These are phyloP conservation scores for Xenus cinereus DNA, from an alignment of 2,113 vertebrate species.

Conservation along the genomic window DNA sequence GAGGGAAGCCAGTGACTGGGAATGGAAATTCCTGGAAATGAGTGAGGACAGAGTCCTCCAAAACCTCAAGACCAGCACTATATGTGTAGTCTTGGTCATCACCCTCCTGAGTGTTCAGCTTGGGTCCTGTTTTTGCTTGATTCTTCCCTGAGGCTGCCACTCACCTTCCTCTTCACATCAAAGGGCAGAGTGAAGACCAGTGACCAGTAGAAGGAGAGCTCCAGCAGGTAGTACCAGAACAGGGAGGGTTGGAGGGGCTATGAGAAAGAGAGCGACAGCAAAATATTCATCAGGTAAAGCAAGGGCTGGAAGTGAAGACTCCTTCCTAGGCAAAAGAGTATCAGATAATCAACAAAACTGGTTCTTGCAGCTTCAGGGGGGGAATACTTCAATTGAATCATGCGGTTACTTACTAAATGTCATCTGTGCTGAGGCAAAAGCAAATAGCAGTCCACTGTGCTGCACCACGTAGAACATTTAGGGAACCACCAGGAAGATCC, in stretches of 20 bases:
- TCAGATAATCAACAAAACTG: background rate
- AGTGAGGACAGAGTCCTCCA: background rate
- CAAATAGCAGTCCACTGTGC: background rate
- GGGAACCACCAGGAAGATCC: background rate
- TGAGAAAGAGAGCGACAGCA: background rate
- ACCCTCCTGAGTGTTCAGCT: background rate
- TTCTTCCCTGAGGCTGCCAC: background rate
- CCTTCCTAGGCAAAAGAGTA: background rate
- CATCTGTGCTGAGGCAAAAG: background rate
- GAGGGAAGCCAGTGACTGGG: background rate
- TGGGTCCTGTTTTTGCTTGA: background rate
- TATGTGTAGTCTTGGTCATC: background rate
- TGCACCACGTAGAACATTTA: background rate
- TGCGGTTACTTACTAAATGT: background rate
- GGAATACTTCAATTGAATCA: background rate
- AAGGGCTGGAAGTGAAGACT: background rate
- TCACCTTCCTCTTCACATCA: slow-evolving; percentile 92
- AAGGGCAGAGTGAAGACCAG: slow-evolving; percentile 87
- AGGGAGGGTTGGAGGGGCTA: slow-evolving; percentile 79
- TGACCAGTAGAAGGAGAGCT: slow-evolving; percentile 89
- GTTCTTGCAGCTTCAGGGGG: background rate
- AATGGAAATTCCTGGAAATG: background rate
- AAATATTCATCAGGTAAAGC: background rate
- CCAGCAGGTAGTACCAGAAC: slow-evolving; percentile 89
- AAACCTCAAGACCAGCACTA: background rate